These are phyloP conservation scores for Nyctibius bracteatus DNA, from an alignment of 2,113 vertebrate genomes.

Conservation along the genomic window DNA sequence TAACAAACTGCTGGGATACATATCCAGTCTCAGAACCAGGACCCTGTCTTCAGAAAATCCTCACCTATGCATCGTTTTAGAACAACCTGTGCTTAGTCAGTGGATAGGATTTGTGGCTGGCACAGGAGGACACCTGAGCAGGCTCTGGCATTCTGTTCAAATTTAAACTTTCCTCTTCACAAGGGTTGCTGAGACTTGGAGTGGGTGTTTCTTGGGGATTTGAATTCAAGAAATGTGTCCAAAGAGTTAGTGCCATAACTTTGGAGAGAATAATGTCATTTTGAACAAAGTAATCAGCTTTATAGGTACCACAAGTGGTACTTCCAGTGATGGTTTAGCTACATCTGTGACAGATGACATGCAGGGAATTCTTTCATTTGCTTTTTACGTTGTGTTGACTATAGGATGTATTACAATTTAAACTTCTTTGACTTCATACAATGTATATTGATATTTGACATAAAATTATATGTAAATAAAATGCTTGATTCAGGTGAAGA, in stretches of 20 bases:
- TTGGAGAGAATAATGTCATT: not conserved
- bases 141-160: not conserved
- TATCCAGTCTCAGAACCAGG: not conserved
- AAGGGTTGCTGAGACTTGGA: not conserved
- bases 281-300: not conserved
- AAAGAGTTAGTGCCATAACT: not conserved
- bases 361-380: not conserved
- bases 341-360: not conserved
- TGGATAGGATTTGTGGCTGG: not conserved
- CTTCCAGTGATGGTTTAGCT: not conserved
- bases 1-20: not conserved
- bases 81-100: not conserved
- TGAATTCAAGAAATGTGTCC: not conserved
- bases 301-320: not conserved
- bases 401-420: not conserved
- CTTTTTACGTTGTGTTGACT: not conserved
- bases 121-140: not conserved
- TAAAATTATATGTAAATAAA: not conserved
- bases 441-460: not conserved
- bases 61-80: not conserved
- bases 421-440: not conserved
- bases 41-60: not conserved
- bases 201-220: not conserved
- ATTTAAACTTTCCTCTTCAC: not conserved
- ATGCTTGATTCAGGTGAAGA: not conserved